Evolutionary conservation across 2,113 vertebrate species (phyloP).

Genomic region (Erythrocebus patas): DNA sequence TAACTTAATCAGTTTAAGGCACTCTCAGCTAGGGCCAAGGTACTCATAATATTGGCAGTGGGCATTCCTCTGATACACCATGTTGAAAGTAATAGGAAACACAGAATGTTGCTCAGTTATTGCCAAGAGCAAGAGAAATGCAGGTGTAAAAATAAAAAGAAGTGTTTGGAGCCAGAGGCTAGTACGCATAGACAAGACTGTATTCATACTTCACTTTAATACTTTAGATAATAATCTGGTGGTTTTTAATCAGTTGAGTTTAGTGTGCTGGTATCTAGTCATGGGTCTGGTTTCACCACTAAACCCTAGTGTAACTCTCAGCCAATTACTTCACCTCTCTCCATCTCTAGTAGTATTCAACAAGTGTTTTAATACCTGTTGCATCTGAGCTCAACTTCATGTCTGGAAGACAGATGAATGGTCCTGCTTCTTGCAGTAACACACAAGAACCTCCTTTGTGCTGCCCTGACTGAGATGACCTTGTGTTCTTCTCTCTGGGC

Average conservation of each 20-base stretch:
- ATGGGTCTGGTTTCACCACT: not conserved
- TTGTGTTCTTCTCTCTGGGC: not conserved
- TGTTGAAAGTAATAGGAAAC: slow-evolving; percentile 53
- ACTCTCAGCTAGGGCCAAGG: slow-evolving; percentile 51
- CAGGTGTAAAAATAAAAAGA: slow-evolving; percentile 66
- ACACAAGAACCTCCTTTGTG: not conserved
- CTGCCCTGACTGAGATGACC: too few relatives aligned
- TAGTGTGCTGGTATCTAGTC: not conserved
- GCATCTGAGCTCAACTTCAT: not conserved
- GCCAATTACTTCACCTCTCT: not conserved
- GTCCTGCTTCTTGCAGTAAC: not conserved
- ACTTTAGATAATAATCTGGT: not conserved
- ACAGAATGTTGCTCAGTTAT: slow-evolving; percentile 37
- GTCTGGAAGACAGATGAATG: not conserved
- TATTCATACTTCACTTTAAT: not conserved
- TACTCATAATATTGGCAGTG: slow-evolving; percentile 54
- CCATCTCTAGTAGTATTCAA: not conserved
- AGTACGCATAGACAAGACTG: not conserved
- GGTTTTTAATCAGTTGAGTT: not conserved
- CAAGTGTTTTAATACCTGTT: not conserved
- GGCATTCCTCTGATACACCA: slow-evolving; percentile 47
- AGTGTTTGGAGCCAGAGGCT: slow-evolving; percentile 43
- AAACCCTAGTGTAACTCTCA: not conserved
- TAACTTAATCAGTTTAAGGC: slow-evolving; percentile 61
- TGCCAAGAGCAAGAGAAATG: slow-evolving; percentile 48